A percentile compares a stretch with the other conserved stretches of the same genome.
Evolutionary conservation across 2,888 invertebrate genomes (phyloP).

Genomic region (Mactromeris polynyma): DNA sequence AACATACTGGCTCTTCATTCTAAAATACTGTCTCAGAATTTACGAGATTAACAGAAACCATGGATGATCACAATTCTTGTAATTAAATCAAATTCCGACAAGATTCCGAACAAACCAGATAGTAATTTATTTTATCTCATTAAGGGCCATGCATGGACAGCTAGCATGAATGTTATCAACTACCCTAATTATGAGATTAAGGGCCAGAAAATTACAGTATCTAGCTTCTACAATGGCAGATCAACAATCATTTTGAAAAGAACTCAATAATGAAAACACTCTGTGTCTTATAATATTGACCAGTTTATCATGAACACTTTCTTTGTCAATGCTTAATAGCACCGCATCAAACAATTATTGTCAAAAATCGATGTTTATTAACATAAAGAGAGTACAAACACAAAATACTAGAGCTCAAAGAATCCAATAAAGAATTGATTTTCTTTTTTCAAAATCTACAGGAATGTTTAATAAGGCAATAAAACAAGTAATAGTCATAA

Average conservation of each 20-base stretch:
- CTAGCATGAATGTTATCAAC: neutral
- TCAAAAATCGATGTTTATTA: neutral
- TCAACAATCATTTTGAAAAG: neutral
- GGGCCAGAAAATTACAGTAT: neutral
- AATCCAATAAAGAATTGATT: neutral
- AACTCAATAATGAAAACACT: neutral
- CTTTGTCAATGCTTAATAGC: neutral
- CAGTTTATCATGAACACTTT: neutral
- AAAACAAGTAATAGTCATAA: neutral
- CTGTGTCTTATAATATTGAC: conserved; percentile 2
- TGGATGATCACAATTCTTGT: neutral
- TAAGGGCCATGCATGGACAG: neutral
- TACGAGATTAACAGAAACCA: neutral
- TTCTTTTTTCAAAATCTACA: neutral
- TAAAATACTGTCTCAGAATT: neutral
- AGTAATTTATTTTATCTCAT: neutral
- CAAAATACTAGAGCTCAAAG: neutral
- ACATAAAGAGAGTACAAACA: conserved; percentile 7
- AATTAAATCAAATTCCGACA: neutral
- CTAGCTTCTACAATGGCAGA: neutral
- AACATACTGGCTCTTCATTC: too few species aligned
- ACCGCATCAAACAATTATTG: neutral
- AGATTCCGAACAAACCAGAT: neutral
- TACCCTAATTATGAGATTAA: neutral
- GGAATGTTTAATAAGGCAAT: conserved; percentile 1